Base-by-base conservation (phyloP, 1,140 invertebrate genomes). In the Hydropsyche tenuis region DNA sequence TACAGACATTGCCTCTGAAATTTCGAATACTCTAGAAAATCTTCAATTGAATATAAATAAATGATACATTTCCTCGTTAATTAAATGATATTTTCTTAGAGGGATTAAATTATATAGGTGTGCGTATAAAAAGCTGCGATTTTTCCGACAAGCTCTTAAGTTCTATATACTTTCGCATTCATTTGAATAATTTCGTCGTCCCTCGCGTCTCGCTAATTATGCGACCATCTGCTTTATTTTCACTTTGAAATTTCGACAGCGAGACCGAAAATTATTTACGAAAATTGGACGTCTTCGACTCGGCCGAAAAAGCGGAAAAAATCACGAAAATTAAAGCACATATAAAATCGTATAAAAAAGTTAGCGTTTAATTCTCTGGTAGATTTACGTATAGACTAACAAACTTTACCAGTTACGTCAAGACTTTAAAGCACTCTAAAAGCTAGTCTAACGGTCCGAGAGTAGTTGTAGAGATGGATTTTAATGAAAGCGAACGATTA, bases 191-290 rank as follows among this genome's bases (percentile, higher is more conserved):
- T 25, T 60, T 60, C 23, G 4, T 1, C 20, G 22, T 14, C 11
- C 18, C 7, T 20, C 7, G 56, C 30, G 16, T 12, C 56, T 12
- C 23, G 56, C 56, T 60, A 60, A 60, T 60, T 60, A 60, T 60
- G 56, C 56, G 56, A 60, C 56, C 56, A 60, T 60, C 56, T 60
- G 56, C 56, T 60, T 60, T 60, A 60, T 60, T 60, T 60, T 60
- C 56, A 27, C 56, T 60, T 60, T 27, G 56, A 60, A 60, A 60
- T 60, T 60, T 60, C 56, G 56, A 25, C 56, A 7, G 56, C 23
- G 56, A 25, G 18, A 7, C 18, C 23, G 56, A 18, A 22, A 60
- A 60, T 60, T 60, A 60, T 60, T 60, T 25, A 25, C 11, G 22
- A 60, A 60, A 60, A 60, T 22, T 60, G 11, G 56, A 60, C 23